A percentile compares a stretch with the other conserved stretches of the same genome.
phyloP scores from a whole-genome alignment of 2,113 vertebrate genomes.

The sheep (Ovis aries) region DNA sequence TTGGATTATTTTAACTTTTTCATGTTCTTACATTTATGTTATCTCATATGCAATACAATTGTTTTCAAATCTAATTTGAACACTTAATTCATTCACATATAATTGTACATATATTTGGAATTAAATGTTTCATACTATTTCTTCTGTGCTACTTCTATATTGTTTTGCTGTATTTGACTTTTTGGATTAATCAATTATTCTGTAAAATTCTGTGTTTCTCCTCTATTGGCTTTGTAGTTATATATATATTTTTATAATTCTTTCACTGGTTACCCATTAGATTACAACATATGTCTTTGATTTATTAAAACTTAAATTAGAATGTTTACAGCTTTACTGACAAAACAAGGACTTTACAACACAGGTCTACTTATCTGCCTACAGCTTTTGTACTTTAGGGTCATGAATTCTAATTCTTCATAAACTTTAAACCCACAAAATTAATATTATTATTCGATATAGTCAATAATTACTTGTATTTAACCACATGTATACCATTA shows the following conservation, averaged over 20 bases:
- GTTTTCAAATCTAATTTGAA: neutral
- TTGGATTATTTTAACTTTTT: neutral
- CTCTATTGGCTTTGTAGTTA: neutral
- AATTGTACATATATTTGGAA: neutral
- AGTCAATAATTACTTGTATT: neutral
- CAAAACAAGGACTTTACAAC: neutral
- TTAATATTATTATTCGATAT: neutral
- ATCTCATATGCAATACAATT: neutral
- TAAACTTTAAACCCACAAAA: neutral
- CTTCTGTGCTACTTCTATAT: neutral
- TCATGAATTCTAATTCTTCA: neutral
- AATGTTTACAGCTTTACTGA: neutral
- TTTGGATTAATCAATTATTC: neutral
- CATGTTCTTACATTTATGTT: neutral
- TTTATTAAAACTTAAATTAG: neutral
- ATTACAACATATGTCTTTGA: neutral
- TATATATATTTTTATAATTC: neutral
- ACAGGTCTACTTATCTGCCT: neutral
- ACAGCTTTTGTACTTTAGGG: neutral
- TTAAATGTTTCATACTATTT: neutral
- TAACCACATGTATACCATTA: neutral
- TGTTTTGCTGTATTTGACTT: neutral
- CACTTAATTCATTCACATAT: neutral
- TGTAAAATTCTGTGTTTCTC: neutral
- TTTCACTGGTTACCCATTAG: neutral